Conservation (phyloP, 2,888 invertebrate species). For the Laothoe populi region DNA sequence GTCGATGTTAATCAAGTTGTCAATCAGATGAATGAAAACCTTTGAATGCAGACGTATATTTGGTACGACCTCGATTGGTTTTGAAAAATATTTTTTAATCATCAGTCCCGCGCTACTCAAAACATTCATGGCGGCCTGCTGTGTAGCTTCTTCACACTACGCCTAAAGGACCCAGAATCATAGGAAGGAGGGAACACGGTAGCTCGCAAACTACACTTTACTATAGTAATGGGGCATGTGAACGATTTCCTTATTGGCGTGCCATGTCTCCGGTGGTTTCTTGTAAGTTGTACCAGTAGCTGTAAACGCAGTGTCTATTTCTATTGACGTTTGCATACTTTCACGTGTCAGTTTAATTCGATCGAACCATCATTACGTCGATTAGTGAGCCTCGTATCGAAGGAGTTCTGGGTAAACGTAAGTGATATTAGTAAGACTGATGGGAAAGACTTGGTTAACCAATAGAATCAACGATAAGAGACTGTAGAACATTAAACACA, state of each 20-base stretch:
- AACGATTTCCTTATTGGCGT: slow-evolving; percentile 7
- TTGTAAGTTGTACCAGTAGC: slow-evolving; percentile 5
- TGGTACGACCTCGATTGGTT: no score
- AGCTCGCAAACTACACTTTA: no score
- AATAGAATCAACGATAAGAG: background rate
- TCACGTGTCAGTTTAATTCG: slow-evolving; percentile 22
- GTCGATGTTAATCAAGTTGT: background rate
- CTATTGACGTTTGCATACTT: slow-evolving; percentile 25
- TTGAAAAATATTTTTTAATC: no score
- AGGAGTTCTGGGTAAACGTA: slow-evolving; percentile 8
- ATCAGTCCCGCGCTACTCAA: no score
- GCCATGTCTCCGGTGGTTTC: slow-evolving; percentile 10
- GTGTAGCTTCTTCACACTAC: no score
- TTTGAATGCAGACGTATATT: background rate
- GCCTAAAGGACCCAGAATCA: no score
- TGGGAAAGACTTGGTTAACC: background rate
- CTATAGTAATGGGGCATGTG: slow-evolving; percentile 17
- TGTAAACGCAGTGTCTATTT: slow-evolving; percentile 23
- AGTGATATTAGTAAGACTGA: background rate
- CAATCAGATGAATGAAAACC: background rate
- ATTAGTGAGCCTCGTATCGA: slow-evolving; percentile 20
- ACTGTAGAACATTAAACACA: no score
- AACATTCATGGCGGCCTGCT: no score
- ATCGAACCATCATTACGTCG: slow-evolving; percentile 19
- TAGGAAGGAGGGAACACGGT: no score